These are phyloP conservation scores for Aphrophora alni DNA, from an alignment of 2,888 invertebrate species.

Conservation along the genomic window DNA sequence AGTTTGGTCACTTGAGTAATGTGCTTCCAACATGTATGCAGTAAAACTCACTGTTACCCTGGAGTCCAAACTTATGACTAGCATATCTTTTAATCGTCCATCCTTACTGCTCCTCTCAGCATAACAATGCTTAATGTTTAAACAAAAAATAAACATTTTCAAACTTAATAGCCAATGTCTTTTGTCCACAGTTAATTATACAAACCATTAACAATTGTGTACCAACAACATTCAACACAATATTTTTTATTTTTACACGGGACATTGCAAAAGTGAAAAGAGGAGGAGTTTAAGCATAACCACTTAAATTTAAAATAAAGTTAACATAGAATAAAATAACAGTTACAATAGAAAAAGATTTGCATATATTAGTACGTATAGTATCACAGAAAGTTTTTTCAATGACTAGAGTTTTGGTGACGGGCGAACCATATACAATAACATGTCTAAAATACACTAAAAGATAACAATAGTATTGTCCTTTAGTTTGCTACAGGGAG, in stretches of 20 bases:
- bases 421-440: conserved; percentile 31
- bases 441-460: conserved; percentile 36
- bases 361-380: conserved; percentile 44
- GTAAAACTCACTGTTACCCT: conserved; percentile 14
- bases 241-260: neutral
- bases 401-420: conserved; percentile 53
- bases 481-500: conserved; percentile 29
- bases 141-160: conserved; percentile 39
- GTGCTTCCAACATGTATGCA: neutral
- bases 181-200: neutral
- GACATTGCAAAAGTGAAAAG: conserved; percentile 32
- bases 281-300: conserved; percentile 37
- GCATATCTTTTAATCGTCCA: neutral
- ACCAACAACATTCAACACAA: neutral
- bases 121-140: conserved; percentile 15
- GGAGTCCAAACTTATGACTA: conserved; percentile 24
- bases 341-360: conserved; percentile 7
- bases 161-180: conserved; percentile 36
- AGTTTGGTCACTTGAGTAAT: conserved; percentile 39
- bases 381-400: conserved; percentile 54
- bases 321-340: conserved; percentile 22
- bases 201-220: conserved; percentile 11
- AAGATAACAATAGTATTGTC: conserved; percentile 41
- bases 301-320: conserved; percentile 42
- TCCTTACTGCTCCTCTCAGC: neutral